Evolutionary conservation across 2,888 invertebrate genomes (phyloP), one percentile per base, ranked within the genome.

Genomic region (Hydroisotoma schaefferi): DNA sequence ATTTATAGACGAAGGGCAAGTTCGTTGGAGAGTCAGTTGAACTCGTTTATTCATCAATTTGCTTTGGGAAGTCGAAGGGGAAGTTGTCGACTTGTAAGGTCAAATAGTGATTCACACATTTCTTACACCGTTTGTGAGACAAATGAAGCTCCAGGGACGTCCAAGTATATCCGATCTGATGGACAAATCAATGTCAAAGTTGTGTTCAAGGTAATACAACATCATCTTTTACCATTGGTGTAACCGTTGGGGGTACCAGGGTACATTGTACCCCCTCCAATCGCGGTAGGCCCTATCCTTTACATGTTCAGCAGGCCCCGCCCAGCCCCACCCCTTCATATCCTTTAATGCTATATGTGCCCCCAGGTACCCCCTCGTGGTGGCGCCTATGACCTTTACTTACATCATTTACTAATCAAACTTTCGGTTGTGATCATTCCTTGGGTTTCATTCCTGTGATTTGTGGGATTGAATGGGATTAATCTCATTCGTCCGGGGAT

Each of bases 161-260:
- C 87, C 22, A 85, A 88, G 75, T 99, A 95, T 75, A 95, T 98
- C 60, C 95, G 94, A 27, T 87, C 88, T 73, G 94, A 95, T 73
- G 98, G 99, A 0, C 90, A 94, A 75, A 86, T 99, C 59, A 92
- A 95, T 77, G 85, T 91, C 70, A 87, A 88, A 80, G 89, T 94
- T 15, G 87, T 94, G 1, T 77, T 90, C 8, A 88, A 88, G 82
- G 89, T 88, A 78, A 71, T 8, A 43, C 25, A 12, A 5, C n/a
- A 12, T 26, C 15, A 47, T 18, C 6, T 6, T 43, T 12, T 43
- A n/a, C n/a, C 26, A 43, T 43, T 25, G 12, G 22, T 15, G n/a
- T 27, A 26, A n/a, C n/a, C n/a, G n/a, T n/a, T n/a, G n/a, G n/a
- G n/a, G n/a, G n/a, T n/a, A n/a, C n/a, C n/a, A n/a, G n/a, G n/a